Conservation (phyloP, 2,888 invertebrate genomes). For the Watsonalla binaria region DNA sequence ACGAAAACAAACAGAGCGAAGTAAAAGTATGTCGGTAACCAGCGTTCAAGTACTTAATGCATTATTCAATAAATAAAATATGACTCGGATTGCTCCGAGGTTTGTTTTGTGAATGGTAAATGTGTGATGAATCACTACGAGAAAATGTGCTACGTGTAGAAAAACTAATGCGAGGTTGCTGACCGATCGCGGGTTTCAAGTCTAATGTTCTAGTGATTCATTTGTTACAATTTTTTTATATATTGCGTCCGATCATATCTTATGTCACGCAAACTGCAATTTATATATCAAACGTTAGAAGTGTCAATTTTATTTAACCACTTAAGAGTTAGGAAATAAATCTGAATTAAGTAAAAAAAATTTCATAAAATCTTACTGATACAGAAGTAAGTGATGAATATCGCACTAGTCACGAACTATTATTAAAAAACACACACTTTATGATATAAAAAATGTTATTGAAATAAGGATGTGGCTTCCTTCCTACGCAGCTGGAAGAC, state of each 20-base stretch:
- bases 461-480: conserved; percentile 11
- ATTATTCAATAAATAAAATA: conserved; percentile 22
- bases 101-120: conserved; percentile 21
- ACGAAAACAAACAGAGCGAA: conserved; percentile 17
- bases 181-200: conserved; percentile 25
- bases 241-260: too few species aligned
- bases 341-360: too few species aligned
- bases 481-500: conserved; percentile 30
- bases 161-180: conserved; percentile 26
- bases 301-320: too few species aligned
- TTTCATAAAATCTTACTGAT: neutral
- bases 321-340: too few species aligned
- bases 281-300: neutral
- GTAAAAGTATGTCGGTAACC: conserved; percentile 26
- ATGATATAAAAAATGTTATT: neutral
- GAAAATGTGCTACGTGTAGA: conserved; percentile 17
- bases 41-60: conserved; percentile 14
- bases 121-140: conserved; percentile 34
- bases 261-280: neutral
- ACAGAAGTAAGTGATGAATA: neutral
- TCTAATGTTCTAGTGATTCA: conserved; percentile 9
- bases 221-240: neutral
- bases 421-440: neutral
- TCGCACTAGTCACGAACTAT: neutral
- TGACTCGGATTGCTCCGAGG: conserved; percentile 14